Evolutionary conservation across 2,113 vertebrate species (phyloP), one percentile per base, ranked within the genome.

Genomic region (Cavia porcellus): DNA sequence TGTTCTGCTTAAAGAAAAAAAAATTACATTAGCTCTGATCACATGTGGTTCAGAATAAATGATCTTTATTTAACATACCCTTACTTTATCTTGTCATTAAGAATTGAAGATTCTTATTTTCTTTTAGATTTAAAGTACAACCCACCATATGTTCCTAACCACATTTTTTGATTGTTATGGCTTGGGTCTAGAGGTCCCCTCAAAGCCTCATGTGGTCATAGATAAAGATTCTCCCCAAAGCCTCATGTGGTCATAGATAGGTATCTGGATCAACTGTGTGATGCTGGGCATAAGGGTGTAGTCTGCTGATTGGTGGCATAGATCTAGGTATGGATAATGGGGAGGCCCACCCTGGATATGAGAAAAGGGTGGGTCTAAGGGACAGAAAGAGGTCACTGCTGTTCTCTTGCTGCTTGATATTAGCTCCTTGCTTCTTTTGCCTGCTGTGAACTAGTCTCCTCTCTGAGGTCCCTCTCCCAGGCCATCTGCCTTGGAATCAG

Each of bases 51-150:
- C 57, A 89, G 77, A 96, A 74, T 87, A 87, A 86, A 45, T 22
- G 94, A 75, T 68, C 22, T 32, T 87, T 79, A 86, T 38, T 59
- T 91, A 90, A 14, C 7, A 42, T n/a, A 24, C 10, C 20, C n/a
- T 38, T 68, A 32, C 24, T 12, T 94, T 94, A 91, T 55, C 42
- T 93, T 94, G 88, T 45, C 57, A 88, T 64, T 75, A 87, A 90
- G n/a, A n/a, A 72, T 25, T n/a, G 7, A 86, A 83, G 50, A 47
- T 64, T 86, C 74, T 72, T 89, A 20, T 91, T 93, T 86, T 82
- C 10, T 80, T 86, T 89, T 79, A 35, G 68, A 61, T 93, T 90
- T 96, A 59, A 86, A n/a, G 77, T 81, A 72, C 6, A 90, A 55
- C 22, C 66, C 25, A 77, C 9, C 17, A 17, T 20, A 74, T 68